Conservation (phyloP, 2,797 vertebrate species). For the Macropodus opercularis region DNA sequence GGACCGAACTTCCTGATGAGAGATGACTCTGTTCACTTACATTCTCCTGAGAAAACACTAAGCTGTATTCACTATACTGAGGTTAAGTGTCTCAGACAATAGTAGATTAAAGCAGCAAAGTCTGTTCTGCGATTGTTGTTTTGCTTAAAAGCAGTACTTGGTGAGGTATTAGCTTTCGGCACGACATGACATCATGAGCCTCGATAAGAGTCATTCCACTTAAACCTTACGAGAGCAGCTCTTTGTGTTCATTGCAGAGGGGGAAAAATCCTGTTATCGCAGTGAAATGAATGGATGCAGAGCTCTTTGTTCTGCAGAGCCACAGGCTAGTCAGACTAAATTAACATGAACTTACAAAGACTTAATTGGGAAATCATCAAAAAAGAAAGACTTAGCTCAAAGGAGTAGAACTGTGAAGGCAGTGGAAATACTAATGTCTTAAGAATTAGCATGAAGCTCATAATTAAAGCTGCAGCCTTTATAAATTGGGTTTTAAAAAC, state of each 20-base stretch:
- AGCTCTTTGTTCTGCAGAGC: constrained; percentile 53
- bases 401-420: constrained; percentile 16
- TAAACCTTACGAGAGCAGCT: constrained; percentile 23
- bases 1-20: constrained; percentile 30
- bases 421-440: constrained; percentile 20
- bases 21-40: constrained; percentile 13
- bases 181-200: constrained; percentile 40
- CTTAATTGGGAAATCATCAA: constrained; percentile 18
- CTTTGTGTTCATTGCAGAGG: constrained; percentile 21
- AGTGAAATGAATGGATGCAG: constrained; percentile 14
- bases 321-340: constrained; percentile 21
- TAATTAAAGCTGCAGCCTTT: constrained; percentile 28
- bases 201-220: constrained; percentile 40
- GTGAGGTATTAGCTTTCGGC: constrained; percentile 36
- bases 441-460: constrained; percentile 10
- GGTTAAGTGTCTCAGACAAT: constrained; percentile 38
- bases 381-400: constrained; percentile 7
- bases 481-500: constrained; percentile 21
- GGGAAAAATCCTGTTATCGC: constrained; percentile 22
- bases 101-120: constrained; percentile 18
- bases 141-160: constrained; percentile 21
- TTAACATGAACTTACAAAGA: constrained; percentile 23
- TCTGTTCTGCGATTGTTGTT: constrained; percentile 25
- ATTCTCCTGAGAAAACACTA: constrained; percentile 21
- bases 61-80: constrained; percentile 38